Percentiles rank a stretch among this genome's conserved stretches.
phyloP scores from a whole-genome alignment of 1,140 invertebrate species.

The Drosophila lini region DNA sequence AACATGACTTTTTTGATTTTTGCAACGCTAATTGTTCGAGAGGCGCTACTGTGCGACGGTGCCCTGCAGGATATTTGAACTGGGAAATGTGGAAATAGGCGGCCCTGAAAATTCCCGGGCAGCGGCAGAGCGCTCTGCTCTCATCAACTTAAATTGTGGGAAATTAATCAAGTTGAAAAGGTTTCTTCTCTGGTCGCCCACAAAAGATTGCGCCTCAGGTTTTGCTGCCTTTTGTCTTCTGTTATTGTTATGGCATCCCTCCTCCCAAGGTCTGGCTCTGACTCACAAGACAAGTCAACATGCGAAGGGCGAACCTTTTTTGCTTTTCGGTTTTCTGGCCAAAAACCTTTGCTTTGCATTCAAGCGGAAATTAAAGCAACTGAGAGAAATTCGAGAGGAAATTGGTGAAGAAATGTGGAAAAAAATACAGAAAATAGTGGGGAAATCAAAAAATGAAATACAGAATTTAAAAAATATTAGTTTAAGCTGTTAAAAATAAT shows the following conservation, averaged over 20 bases:
- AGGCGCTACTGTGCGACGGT: too few species aligned
- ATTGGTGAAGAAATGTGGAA: background rate
- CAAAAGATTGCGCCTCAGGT: constrained; percentile 45
- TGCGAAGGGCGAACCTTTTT: constrained; percentile 61
- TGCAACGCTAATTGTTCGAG: too few species aligned
- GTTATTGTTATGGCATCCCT: constrained; percentile 46
- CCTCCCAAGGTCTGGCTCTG: constrained; percentile 31
- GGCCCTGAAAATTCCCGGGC: constrained; percentile 46
- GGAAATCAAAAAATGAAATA: background rate
- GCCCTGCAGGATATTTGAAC: constrained; percentile 41
- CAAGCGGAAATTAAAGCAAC: constrained; percentile 77
- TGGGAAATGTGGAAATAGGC: constrained; percentile 6
- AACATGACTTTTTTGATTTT: too few species aligned
- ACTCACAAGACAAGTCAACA: constrained; percentile 67
- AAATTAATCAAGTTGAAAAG: constrained; percentile 82
- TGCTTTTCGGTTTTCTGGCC: constrained; percentile 18
- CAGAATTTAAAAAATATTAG: background rate
- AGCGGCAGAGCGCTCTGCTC: constrained; percentile 16
- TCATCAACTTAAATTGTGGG: constrained; percentile 81
- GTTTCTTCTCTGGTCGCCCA: constrained; percentile 51
- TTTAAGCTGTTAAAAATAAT: background rate
- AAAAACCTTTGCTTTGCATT: constrained; percentile 78
- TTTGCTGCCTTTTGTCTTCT: constrained; percentile 60
- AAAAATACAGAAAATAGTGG: background rate
- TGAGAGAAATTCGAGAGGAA: constrained; percentile 17